phyloP scores from a whole-genome alignment of 1,140 invertebrate genomes.

The Brachionus asplanchnoidis region DNA sequence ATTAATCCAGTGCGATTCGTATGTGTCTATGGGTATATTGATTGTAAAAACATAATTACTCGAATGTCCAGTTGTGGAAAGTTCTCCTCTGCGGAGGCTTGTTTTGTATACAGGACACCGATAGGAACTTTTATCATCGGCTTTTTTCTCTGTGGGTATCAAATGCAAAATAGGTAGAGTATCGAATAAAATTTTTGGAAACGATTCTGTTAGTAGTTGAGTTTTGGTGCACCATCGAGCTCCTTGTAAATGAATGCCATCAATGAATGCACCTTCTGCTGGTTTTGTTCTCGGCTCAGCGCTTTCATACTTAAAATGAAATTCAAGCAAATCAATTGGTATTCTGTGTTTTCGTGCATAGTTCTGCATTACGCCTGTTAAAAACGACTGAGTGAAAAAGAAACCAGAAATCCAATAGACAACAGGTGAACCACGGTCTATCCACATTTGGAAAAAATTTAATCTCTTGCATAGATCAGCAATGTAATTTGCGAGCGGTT shows the following conservation, averaged over 20 bases:
- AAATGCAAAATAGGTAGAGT: slow-evolving; percentile 64
- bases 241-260: slow-evolving; percentile 59
- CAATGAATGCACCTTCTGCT: slow-evolving; percentile 54
- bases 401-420: slow-evolving; percentile 58
- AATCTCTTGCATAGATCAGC: slow-evolving; percentile 55
- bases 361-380: slow-evolving; percentile 49
- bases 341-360: slow-evolving; percentile 57
- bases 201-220: slow-evolving; percentile 68
- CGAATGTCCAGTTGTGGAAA: slow-evolving; percentile 84
- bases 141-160: slow-evolving; percentile 42
- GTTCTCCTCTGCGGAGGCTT: slow-evolving; percentile 69
- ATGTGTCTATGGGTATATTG: slow-evolving; percentile 65
- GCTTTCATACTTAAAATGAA: slow-evolving; percentile 53
- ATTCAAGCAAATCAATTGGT: slow-evolving; percentile 56
- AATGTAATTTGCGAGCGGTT: slow-evolving; percentile 56
- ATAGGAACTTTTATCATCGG: neutral
- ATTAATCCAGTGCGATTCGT: slow-evolving; percentile 77
- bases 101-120: slow-evolving; percentile 34
- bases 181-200: slow-evolving; percentile 75
- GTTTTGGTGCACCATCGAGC: slow-evolving; percentile 59
- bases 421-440: neutral
- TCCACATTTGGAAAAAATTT: slow-evolving; percentile 6
- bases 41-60: slow-evolving; percentile 87
- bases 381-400: slow-evolving; percentile 57
- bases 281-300: slow-evolving; percentile 48